Conservation (phyloP, 2,797 vertebrate species). For the Hyperoplus immaculatus region DNA sequence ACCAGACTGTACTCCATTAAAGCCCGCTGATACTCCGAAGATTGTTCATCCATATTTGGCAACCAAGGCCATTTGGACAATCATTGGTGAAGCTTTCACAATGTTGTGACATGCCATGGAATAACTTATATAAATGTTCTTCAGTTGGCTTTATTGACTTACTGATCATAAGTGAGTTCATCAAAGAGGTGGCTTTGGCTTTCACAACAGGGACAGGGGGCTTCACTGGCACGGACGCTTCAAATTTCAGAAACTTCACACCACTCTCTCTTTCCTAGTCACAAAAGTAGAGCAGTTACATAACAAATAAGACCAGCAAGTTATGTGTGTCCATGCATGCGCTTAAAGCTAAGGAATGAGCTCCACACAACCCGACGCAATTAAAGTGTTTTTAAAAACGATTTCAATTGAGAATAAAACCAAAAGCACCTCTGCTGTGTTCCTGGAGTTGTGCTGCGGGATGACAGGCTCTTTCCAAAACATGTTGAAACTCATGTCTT, state of each 20-base stretch:
- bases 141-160: conserved; percentile 75
- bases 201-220: conserved; percentile 79
- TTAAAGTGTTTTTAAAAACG: conserved; percentile 2
- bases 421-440: conserved; percentile 87
- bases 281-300: conserved; percentile 48
- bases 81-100: not conserved
- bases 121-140: no score
- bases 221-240: conserved; percentile 51
- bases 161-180: conserved; percentile 95
- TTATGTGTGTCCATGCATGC: conserved; percentile 1
- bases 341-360: conserved; percentile 1
- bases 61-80: not conserved
- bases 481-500: conserved; percentile 87
- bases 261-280: conserved; percentile 72
- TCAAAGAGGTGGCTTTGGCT: conserved; percentile 87
- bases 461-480: conserved; percentile 94
- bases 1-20: not conserved
- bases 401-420: conserved; percentile 4
- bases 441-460: conserved; percentile 92
- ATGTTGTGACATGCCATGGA: not conserved
- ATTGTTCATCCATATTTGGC: conserved; percentile 11
- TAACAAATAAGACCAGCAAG: conserved; percentile 12
- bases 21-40: not conserved
- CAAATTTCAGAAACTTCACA: conserved; percentile 53
- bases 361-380: conserved; percentile 4